These are phyloP conservation scores for Anarhynchus alexandrinus DNA, from an alignment of 2,113 vertebrate genomes.

Conservation along the genomic window DNA sequence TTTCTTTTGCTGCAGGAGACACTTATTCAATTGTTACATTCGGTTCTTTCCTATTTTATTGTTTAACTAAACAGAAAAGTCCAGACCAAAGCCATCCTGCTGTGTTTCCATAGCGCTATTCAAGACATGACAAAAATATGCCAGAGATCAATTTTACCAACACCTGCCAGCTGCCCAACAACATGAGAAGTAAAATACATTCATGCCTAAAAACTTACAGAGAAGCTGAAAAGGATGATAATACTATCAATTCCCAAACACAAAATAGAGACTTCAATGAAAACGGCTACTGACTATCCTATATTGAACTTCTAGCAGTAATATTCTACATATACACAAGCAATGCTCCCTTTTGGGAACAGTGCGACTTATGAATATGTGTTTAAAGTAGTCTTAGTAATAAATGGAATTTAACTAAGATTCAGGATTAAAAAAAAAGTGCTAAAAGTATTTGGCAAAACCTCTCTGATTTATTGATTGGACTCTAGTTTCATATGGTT, in stretches of 20 bases:
- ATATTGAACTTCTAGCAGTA: not conserved
- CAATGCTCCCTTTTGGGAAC: not conserved
- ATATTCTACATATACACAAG: not conserved
- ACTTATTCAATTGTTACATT: not conserved
- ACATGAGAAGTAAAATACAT: not conserved
- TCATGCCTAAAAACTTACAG: not conserved
- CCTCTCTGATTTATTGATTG: not conserved
- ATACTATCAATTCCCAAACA: not conserved
- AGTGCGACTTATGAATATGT: not conserved
- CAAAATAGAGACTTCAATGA: not conserved
- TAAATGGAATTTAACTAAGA: not conserved
- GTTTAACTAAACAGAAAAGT: constrained; percentile 41
- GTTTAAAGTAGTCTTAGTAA: not conserved
- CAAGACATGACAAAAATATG: not conserved
- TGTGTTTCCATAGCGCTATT: not conserved
- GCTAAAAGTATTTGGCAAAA: not conserved
- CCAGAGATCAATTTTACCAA: not conserved
- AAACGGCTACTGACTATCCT: not conserved
- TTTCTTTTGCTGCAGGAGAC: not conserved
- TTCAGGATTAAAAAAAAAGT: not conserved
- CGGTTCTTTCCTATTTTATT: not conserved
- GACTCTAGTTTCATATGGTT: not conserved
- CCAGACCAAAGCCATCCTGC: not conserved
- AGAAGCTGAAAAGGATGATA: not conserved
- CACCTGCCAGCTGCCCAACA: not conserved